A percentile compares a stretch with the other conserved stretches of the same genome.
Evolutionary conservation across 1,140 invertebrate species (phyloP).

Genomic region (Rhysida immarginata): DNA sequence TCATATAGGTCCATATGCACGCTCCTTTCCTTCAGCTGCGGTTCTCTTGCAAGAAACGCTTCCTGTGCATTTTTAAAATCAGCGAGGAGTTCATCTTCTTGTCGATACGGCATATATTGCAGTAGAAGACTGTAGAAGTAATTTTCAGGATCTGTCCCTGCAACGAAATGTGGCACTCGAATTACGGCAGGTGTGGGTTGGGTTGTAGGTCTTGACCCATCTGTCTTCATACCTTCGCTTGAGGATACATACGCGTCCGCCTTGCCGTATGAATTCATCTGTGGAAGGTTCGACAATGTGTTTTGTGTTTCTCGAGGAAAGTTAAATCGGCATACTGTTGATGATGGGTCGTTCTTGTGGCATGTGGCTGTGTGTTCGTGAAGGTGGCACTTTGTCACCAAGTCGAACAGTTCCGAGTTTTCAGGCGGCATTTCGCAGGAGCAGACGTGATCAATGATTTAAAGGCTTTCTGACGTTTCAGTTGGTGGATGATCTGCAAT

Average conservation of each 20-base stretch:
- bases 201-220: conserved; percentile 24
- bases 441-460: no score
- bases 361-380: no score
- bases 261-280: conserved; percentile 11
- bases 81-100: conserved; percentile 11
- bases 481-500: no score
- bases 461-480: no score
- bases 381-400: no score
- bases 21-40: neutral
- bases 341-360: no score
- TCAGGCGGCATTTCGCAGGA: no score
- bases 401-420: no score
- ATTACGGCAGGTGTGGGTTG: conserved; percentile 6
- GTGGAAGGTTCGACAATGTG: conserved; percentile 1
- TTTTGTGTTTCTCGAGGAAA: conserved; percentile 10
- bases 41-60: conserved; percentile 13
- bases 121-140: conserved; percentile 14
- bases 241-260: conserved; percentile 8
- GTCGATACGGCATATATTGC: conserved; percentile 11
- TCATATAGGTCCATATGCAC: neutral
- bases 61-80: conserved; percentile 10
- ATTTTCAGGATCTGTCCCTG: conserved; percentile 8
- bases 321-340: conserved; percentile 12
- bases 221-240: conserved; percentile 15
- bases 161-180: neutral